Evolutionary conservation across 2,888 invertebrate genomes (phyloP).

Genomic region (Gymnosoma rotundatum): DNA sequence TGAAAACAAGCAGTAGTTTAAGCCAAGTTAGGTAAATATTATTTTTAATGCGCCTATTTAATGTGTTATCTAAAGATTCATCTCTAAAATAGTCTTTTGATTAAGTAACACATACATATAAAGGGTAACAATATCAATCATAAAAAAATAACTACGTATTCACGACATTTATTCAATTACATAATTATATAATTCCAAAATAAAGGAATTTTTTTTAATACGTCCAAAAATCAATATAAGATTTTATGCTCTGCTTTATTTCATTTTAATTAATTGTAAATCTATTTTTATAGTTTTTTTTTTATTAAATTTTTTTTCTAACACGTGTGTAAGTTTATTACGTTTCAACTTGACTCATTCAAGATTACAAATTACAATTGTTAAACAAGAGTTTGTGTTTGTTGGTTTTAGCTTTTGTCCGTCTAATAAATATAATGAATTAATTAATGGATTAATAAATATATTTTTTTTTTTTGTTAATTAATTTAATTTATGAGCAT

Average conservation of each 20-base stretch:
- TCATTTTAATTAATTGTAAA: constrained; percentile 16
- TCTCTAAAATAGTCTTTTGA: too few species aligned
- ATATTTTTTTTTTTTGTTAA: too few species aligned
- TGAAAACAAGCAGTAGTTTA: too few species aligned
- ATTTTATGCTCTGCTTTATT: constrained; percentile 21
- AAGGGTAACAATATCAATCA: too few species aligned
- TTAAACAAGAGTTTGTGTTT: not conserved
- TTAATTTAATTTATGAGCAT: not conserved
- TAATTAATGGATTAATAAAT: not conserved
- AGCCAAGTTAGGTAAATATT: too few species aligned
- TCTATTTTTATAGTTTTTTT: constrained; percentile 14
- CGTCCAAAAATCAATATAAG: not conserved
- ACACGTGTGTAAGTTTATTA: constrained; percentile 22
- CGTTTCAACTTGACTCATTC: constrained; percentile 20
- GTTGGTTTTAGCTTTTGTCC: not conserved
- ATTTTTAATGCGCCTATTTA: too few species aligned
- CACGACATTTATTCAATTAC: not conserved
- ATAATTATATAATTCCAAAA: not conserved
- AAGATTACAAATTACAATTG: not conserved
- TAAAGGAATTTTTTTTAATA: not conserved
- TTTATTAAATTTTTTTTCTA: constrained; percentile 8
- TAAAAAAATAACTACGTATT: not conserved
- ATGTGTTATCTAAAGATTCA: too few species aligned
- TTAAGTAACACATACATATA: too few species aligned
- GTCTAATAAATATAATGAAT: not conserved